Evolutionary conservation across 2,888 invertebrate genomes (phyloP).

Genomic region (Tetropium fuscum): DNA sequence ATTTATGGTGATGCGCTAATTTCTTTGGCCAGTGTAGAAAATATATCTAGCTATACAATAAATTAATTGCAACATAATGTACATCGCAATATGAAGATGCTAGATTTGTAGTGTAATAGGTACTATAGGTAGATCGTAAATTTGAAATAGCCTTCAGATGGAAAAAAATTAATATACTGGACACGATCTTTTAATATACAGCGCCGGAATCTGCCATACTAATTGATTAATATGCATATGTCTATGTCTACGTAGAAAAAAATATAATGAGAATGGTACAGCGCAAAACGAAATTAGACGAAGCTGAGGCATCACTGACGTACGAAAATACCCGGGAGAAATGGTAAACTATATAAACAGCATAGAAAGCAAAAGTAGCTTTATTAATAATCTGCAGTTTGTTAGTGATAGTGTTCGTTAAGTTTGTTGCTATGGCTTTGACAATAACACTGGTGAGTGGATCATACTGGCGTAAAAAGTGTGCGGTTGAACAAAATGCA

Average conservation of each 20-base stretch:
- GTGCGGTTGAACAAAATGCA: too few relatives aligned
- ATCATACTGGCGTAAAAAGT: too few relatives aligned
- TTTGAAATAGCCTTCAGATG: too few relatives aligned
- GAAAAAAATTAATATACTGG: too few relatives aligned
- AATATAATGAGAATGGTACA: slow-evolving; percentile 20
- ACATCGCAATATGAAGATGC: too few relatives aligned
- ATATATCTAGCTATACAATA: too few relatives aligned
- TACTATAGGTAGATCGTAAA: too few relatives aligned
- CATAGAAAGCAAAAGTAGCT: slow-evolving; percentile 43
- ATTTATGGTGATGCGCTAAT: too few relatives aligned
- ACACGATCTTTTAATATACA: too few relatives aligned
- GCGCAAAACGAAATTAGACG: slow-evolving; percentile 31
- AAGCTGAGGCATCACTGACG: slow-evolving; percentile 22
- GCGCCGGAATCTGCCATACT: not conserved
- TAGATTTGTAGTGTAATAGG: too few relatives aligned
- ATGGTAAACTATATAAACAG: slow-evolving; percentile 48
- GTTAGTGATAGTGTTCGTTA: slow-evolving; percentile 43
- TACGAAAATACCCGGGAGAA: slow-evolving; percentile 42
- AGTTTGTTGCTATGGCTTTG: slow-evolving; percentile 43
- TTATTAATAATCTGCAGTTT: slow-evolving; percentile 43
- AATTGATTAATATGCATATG: slow-evolving; percentile 6
- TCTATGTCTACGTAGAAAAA: slow-evolving; percentile 11
- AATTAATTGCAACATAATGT: too few relatives aligned
- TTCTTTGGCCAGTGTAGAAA: too few relatives aligned
- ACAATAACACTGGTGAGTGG: slow-evolving; percentile 42